Conservation (phyloP, 2,113 vertebrate genomes). For the Axis porcinus region DNA sequence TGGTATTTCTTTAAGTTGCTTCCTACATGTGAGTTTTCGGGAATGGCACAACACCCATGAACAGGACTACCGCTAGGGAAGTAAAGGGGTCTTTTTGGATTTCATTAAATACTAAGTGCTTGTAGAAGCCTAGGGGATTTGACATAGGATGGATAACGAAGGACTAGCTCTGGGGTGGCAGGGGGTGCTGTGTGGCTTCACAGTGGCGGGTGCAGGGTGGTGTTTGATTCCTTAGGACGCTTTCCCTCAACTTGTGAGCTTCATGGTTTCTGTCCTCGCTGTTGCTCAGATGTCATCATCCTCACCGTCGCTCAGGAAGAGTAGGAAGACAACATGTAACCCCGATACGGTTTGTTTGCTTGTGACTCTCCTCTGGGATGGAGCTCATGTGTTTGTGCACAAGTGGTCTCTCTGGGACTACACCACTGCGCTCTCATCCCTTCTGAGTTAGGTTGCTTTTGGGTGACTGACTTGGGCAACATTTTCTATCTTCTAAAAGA, state of each 20-base stretch:
- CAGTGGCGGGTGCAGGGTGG: accelerated
- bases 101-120: neutral
- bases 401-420: neutral
- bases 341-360: neutral
- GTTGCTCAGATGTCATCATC: neutral
- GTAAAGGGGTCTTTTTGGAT: neutral
- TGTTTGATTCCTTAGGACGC: neutral
- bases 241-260: neutral
- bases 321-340: neutral
- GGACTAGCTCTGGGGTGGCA: neutral
- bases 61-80: neutral
- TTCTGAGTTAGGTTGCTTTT: neutral
- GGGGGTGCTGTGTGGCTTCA: neutral
- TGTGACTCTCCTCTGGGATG: neutral
- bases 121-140: neutral
- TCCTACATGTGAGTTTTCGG: neutral
- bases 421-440: neutral
- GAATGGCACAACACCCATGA: too few relatives aligned
- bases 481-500: neutral
- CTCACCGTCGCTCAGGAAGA: neutral
- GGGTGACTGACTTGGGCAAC: neutral
- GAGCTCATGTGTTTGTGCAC: neutral
- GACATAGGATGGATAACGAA: neutral
- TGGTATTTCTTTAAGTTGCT: neutral
- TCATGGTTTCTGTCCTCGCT: accelerated